A percentile compares a stretch with the other conserved stretches of the same genome.
Conservation (phyloP, 2,888 invertebrate species). For the Bellardia pandia region DNA sequence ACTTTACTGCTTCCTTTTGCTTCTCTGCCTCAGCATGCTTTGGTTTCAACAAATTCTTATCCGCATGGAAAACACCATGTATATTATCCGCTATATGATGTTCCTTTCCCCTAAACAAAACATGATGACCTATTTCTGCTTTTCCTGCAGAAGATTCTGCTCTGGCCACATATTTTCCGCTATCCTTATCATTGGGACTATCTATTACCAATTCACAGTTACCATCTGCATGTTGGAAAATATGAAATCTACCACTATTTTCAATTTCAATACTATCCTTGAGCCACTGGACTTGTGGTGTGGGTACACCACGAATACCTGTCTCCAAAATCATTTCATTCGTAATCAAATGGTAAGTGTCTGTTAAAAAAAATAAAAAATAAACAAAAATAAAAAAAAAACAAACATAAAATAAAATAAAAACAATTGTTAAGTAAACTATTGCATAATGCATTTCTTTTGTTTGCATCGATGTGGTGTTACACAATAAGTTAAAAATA, state of each 20-base stretch:
- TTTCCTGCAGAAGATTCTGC: conserved; percentile 90
- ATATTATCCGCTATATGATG: conserved; percentile 84
- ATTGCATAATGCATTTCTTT: conserved; percentile 63
- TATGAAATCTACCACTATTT: conserved; percentile 87
- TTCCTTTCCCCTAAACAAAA: conserved; percentile 88
- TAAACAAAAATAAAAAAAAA: background rate
- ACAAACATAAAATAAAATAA: background rate
- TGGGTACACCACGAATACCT: conserved; percentile 89
- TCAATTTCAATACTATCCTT: conserved; percentile 88
- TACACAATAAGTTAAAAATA: conserved; percentile 55
- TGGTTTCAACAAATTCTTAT: conserved; percentile 81
- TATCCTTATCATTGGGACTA: conserved; percentile 88
- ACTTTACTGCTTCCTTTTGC: conserved; percentile 63
- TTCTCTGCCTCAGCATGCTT: conserved; percentile 76
- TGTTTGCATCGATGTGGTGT: conserved; percentile 22
- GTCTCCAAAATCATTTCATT: conserved; percentile 92
- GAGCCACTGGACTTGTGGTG: conserved; percentile 90
- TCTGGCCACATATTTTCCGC: conserved; percentile 90
- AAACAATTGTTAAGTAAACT: conserved; percentile 2
- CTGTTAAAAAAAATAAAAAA: conserved; percentile 82
- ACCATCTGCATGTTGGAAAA: conserved; percentile 89
- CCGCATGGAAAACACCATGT: conserved; percentile 84
- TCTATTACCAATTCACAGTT: conserved; percentile 89
- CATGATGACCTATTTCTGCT: conserved; percentile 89
- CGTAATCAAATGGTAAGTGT: conserved; percentile 89